phyloP scores from a whole-genome alignment of 2,797 vertebrate species.

The Intellagama lesueurii region DNA sequence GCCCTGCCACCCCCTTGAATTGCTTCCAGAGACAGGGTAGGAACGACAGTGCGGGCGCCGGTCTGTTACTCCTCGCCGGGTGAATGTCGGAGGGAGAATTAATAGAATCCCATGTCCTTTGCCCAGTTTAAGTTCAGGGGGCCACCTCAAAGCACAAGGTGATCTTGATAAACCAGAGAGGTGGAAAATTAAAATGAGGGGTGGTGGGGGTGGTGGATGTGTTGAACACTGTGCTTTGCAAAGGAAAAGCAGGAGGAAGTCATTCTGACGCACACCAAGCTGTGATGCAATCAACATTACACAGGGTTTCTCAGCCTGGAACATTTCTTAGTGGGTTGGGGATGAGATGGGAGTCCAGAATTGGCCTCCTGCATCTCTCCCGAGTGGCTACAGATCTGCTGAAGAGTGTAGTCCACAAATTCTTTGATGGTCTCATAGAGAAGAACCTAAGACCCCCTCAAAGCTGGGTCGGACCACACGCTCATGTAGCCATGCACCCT shows the following conservation, averaged over 20 bases:
- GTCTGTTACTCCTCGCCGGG: too few relatives aligned
- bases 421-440: too few relatives aligned
- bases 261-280: too few relatives aligned
- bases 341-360: too few relatives aligned
- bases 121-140: neutral
- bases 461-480: too few relatives aligned
- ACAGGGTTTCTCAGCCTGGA: neutral
- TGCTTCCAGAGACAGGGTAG: accelerated
- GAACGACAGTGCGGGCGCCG: too few relatives aligned
- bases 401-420: too few relatives aligned
- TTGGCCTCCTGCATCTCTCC: too few relatives aligned
- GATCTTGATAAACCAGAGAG: neutral
- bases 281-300: neutral
- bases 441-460: too few relatives aligned
- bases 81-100: neutral
- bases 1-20: neutral
- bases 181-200: neutral
- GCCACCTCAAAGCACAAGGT: neutral
- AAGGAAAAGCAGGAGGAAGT: neutral
- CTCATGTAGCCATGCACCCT: too few relatives aligned
- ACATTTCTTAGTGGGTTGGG: too few relatives aligned
- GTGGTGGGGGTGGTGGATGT: neutral
- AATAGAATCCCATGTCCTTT: neutral
- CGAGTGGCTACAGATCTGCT: too few relatives aligned
- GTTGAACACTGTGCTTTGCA: neutral